These are phyloP conservation scores for Dryocosmus kuriphilus DNA, from an alignment of 2,888 invertebrate species.

Conservation along the genomic window DNA sequence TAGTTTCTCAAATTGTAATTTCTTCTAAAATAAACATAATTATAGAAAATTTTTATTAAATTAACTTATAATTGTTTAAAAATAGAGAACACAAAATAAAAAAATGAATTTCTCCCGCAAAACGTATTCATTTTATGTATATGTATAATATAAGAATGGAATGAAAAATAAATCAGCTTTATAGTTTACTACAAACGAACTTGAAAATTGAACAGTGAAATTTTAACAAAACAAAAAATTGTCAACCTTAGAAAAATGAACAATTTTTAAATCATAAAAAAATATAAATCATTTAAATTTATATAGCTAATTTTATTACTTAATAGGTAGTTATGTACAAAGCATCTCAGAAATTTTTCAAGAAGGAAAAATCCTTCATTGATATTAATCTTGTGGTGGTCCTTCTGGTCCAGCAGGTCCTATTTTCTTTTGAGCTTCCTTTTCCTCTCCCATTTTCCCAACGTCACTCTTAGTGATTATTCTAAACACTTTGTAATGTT, in stretches of 20 bases:
- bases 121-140: too few relatives aligned
- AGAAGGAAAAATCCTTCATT: neutral
- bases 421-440: neutral
- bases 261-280: neutral
- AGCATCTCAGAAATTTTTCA: neutral
- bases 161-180: too few relatives aligned
- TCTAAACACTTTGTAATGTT: constrained; percentile 85
- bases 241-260: too few relatives aligned
- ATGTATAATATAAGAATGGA: too few relatives aligned
- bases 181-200: too few relatives aligned
- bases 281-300: constrained; percentile 33
- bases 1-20: neutral
- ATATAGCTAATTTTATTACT: neutral
- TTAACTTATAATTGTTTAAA: neutral
- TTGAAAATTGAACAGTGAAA: neutral
- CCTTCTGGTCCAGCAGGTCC: neutral
- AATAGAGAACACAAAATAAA: too few relatives aligned
- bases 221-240: neutral
- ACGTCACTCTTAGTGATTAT: constrained; percentile 34
- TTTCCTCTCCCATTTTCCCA: constrained; percentile 17
- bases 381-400: neutral
- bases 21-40: neutral
- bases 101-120: too few relatives aligned
- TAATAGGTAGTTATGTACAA: constrained; percentile 12
- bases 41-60: neutral